Evolutionary conservation across 2,888 invertebrate genomes (phyloP).

Genomic region (Spilosoma lubricipeda): DNA sequence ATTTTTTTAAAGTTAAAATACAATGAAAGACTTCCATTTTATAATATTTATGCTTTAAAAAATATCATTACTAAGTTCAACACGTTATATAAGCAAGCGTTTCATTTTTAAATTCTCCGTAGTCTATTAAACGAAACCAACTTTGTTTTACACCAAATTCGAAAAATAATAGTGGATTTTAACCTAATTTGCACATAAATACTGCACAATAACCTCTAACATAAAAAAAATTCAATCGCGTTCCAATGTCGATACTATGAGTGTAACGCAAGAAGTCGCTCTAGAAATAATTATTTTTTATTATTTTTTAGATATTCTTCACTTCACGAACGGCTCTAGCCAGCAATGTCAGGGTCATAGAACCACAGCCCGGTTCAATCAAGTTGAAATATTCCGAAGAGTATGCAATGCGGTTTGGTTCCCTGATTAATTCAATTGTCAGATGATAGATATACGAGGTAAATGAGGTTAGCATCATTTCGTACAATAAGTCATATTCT

Average conservation of each 20-base stretch:
- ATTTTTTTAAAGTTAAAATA: no score
- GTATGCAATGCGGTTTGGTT: constrained; percentile 18
- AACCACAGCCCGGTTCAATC: constrained; percentile 37
- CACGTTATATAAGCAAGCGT: background rate
- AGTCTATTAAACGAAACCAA: background rate
- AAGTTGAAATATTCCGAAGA: constrained; percentile 40
- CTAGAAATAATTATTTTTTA: no score
- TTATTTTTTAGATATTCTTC: constrained; percentile 6
- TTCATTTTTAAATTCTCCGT: background rate
- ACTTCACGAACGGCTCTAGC: background rate
- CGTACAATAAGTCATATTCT: background rate
- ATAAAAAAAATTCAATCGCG: background rate
- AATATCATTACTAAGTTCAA: no score
- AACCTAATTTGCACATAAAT: no score
- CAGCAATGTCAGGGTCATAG: background rate
- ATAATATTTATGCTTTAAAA: no score
- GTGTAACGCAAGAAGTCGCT: background rate
- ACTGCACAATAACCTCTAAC: background rate
- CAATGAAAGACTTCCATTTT: no score
- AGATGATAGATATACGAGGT: background rate
- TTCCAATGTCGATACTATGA: background rate
- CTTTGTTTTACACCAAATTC: background rate
- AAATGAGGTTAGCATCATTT: background rate
- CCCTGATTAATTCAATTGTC: constrained; percentile 18
- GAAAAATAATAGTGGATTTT: no score